These are phyloP conservation scores for Dysmachus trigonus DNA, from an alignment of 2,888 invertebrate genomes.

Conservation along the genomic window DNA sequence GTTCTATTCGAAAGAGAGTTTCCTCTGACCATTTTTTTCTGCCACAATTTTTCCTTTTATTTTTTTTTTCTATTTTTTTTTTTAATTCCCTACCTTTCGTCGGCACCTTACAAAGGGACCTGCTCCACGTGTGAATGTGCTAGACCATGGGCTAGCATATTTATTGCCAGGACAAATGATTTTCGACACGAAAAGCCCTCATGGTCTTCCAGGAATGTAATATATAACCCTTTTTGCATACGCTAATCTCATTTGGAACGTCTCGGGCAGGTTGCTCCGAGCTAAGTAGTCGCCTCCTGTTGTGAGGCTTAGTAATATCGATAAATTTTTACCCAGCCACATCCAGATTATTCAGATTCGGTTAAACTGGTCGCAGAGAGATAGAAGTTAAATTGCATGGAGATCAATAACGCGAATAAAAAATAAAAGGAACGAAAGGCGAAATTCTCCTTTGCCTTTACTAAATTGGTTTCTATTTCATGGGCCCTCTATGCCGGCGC, in stretches of 20 bases:
- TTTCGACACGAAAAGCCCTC: slow-evolving; percentile 53
- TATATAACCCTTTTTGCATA: slow-evolving; percentile 50
- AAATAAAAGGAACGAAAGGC: neutral
- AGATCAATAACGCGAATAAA: neutral
- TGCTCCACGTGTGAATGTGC: slow-evolving; percentile 46
- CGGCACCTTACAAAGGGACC: slow-evolving; percentile 21
- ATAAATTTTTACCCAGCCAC: slow-evolving; percentile 11
- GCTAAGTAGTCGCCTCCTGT: slow-evolving; percentile 8
- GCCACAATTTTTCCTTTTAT: too few species aligned
- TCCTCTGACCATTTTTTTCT: slow-evolving; percentile 1
- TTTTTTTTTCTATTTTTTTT: too few species aligned
- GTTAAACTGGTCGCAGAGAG: neutral
- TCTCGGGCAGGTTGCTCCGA: neutral
- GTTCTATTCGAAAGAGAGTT: slow-evolving; percentile 7
- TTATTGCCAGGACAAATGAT: slow-evolving; percentile 53
- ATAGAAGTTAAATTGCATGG: neutral
- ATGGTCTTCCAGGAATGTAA: slow-evolving; percentile 52
- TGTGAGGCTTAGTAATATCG: neutral
- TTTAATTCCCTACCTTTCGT: slow-evolving; percentile 7
- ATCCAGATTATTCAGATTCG: neutral
- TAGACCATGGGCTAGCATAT: slow-evolving; percentile 52
- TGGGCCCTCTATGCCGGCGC: neutral
- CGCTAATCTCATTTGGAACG: slow-evolving; percentile 32
- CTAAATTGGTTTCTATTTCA: neutral
- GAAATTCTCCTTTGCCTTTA: neutral